Percentiles rank a stretch among this genome's conserved stretches.
Conservation (phyloP, 2,888 invertebrate species). For the Brachypalpus laphriformis region DNA sequence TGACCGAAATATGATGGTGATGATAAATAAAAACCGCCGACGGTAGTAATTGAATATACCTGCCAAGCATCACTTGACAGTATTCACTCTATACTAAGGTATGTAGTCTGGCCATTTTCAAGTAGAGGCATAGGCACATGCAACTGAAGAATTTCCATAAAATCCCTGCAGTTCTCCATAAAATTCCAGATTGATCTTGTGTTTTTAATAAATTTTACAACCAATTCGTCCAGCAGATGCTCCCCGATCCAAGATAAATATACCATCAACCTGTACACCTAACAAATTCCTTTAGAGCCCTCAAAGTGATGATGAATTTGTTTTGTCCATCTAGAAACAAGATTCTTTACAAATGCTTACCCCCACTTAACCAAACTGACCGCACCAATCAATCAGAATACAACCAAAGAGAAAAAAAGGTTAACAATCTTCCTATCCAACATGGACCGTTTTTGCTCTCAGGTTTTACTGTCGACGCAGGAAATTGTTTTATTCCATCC, state of each 20-base stretch:
- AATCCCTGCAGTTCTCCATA: not conserved
- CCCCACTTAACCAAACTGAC: slow-evolving; percentile 29
- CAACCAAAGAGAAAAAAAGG: slow-evolving; percentile 5
- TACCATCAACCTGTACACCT: not conserved
- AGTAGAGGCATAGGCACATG: too few relatives aligned
- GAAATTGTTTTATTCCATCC: slow-evolving; percentile 62
- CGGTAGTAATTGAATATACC: too few relatives aligned
- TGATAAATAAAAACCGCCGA: too few relatives aligned
- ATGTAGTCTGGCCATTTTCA: too few relatives aligned
- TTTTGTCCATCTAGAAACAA: not conserved
- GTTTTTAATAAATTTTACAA: slow-evolving; percentile 28
- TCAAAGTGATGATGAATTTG: slow-evolving; percentile 6
- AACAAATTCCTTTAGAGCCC: not conserved
- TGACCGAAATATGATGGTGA: too few relatives aligned
- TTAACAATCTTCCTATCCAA: slow-evolving; percentile 12
- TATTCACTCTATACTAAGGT: too few relatives aligned
- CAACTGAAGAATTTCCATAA: not conserved
- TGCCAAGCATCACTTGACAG: too few relatives aligned
- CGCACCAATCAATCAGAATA: slow-evolving; percentile 18
- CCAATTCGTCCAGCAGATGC: slow-evolving; percentile 31
- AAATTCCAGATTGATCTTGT: slow-evolving; percentile 25
- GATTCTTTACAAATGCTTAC: not conserved
- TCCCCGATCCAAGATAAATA: slow-evolving; percentile 15
- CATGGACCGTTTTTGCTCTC: not conserved
- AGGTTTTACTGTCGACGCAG: slow-evolving; percentile 35